Evolutionary conservation across 2,797 vertebrate species (phyloP).

Genomic region (Tragelaphus eurycerus): DNA sequence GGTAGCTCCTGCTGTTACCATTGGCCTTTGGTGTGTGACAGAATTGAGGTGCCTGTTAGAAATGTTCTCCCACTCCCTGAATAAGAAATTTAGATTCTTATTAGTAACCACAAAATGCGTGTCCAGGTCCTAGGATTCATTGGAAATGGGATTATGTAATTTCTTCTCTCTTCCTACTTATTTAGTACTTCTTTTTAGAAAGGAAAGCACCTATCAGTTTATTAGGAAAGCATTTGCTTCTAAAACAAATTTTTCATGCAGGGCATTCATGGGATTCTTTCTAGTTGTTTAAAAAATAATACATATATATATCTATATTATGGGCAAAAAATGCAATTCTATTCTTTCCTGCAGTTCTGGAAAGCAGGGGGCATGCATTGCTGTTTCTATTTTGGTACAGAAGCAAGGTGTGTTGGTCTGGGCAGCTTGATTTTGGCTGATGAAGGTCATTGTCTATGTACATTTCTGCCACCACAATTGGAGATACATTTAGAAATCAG

Average conservation of each 20-base stretch:
- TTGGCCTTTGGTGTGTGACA: neutral
- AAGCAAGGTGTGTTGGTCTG: neutral
- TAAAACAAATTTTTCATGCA: neutral
- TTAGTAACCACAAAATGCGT: neutral
- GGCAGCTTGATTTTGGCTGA: neutral
- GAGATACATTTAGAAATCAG: neutral
- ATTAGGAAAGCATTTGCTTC: neutral
- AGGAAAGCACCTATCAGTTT: neutral
- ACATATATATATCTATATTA: neutral
- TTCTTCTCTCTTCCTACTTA: neutral
- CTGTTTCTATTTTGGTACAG: neutral
- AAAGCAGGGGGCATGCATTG: neutral
- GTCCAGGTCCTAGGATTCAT: neutral
- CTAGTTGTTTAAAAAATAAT: slow-evolving; percentile 5
- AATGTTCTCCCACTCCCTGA: neutral
- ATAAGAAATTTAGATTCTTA: neutral
- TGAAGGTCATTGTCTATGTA: neutral
- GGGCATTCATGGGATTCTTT: neutral
- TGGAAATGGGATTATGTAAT: neutral
- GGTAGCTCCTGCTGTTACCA: neutral
- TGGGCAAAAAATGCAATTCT: neutral
- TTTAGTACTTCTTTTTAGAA: neutral
- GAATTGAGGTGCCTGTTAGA: neutral
- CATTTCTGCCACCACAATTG: neutral
- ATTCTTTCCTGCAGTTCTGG: neutral